Conservation (phyloP, 2,888 invertebrate genomes). For the Sympetrum striolatum region DNA sequence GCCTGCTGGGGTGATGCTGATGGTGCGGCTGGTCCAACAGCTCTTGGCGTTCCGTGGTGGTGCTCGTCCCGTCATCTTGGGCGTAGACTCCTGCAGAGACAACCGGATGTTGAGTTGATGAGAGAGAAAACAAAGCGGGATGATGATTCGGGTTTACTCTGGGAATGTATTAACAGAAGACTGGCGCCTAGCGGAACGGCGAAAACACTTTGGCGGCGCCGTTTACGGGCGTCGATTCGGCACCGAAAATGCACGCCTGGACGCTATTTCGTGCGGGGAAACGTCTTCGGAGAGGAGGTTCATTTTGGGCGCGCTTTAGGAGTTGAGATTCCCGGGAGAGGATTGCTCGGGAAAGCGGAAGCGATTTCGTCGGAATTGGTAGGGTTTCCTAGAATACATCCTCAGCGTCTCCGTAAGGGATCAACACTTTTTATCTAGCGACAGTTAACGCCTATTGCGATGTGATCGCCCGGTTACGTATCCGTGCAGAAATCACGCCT, state of each 20-base stretch:
- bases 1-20: not conserved
- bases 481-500: no score
- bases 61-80: not conserved
- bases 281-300: not conserved
- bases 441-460: not conserved
- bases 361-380: not conserved
- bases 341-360: not conserved
- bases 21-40: conserved; percentile 10
- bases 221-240: not conserved
- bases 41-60: not conserved
- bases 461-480: no score
- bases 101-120: not conserved
- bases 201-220: not conserved
- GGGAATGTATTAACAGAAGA: not conserved
- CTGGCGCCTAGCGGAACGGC: not conserved
- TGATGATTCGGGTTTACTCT: not conserved
- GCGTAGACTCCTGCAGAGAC: not conserved
- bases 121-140: not conserved
- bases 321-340: not conserved
- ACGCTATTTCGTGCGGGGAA: not conserved
- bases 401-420: not conserved
- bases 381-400: not conserved
- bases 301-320: not conserved
- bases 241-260: not conserved
- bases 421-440: not conserved